Evolutionary conservation across 2,888 invertebrate genomes (phyloP).

Genomic region (Xylota segnis): DNA sequence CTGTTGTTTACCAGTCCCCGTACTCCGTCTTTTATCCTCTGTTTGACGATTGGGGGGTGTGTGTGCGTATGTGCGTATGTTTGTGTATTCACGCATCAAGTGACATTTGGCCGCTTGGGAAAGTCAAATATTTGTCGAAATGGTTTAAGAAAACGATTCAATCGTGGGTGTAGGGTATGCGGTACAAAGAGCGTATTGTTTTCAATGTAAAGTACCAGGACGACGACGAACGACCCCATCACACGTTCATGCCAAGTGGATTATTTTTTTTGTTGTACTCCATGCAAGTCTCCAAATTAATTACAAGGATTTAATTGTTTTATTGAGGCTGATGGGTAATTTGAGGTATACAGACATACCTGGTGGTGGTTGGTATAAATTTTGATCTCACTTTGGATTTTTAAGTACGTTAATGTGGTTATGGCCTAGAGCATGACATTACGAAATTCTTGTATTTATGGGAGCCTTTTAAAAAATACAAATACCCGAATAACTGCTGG

Average conservation of each 20-base stretch:
- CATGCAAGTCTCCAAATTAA: conserved; percentile 4
- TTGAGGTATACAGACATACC: background rate
- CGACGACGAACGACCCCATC: background rate
- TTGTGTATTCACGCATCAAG: conserved; percentile 55
- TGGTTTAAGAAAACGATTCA: conserved; percentile 46
- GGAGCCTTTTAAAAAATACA: no score
- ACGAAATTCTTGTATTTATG: no score
- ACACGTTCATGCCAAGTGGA: conserved; percentile 7
- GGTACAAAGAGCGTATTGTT: background rate
- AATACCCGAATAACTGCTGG: no score
- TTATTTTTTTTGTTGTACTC: background rate
- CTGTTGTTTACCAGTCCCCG: conserved; percentile 21
- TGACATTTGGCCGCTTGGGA: conserved; percentile 60
- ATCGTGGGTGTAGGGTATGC: background rate
- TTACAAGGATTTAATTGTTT: conserved; percentile 36
- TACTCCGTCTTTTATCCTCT: background rate
- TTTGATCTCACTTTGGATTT: conserved; percentile 23
- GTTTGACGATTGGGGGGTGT: conserved; percentile 1
- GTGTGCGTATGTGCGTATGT: background rate
- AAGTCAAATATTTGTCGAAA: conserved; percentile 60
- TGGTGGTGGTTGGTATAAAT: background rate
- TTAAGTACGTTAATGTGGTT: background rate
- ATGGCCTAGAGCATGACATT: no score
- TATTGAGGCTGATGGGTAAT: background rate
- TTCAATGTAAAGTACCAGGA: background rate